A percentile compares a stretch with the other conserved stretches of the same genome.
phyloP scores from a whole-genome alignment of 1,140 invertebrate species.

The Drosophila ercepeae region DNA sequence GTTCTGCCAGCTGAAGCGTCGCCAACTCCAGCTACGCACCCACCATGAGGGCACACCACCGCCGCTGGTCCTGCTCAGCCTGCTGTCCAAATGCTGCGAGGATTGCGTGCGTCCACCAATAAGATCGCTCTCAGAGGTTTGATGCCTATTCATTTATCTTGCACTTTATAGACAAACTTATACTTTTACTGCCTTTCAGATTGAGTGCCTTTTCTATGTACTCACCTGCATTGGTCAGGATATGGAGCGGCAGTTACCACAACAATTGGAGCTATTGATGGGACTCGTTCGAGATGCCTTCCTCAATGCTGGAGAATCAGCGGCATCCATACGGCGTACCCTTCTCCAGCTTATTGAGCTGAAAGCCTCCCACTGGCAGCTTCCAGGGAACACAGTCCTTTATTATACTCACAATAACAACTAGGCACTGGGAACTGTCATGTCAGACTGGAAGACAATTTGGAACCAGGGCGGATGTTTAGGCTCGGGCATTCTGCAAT shows the following conservation, averaged over 20 bases:
- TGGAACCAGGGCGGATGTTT: conserved; percentile 17
- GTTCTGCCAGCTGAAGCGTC: conserved; percentile 92
- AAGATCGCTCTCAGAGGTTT: conserved; percentile 90
- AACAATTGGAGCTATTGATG: conserved; percentile 90
- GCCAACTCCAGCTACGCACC: conserved; percentile 88
- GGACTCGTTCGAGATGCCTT: conserved; percentile 93
- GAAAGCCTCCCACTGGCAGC: conserved; percentile 94
- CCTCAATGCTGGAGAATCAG: conserved; percentile 88
- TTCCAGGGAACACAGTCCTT: conserved; percentile 93
- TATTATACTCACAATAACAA: conserved; percentile 92
- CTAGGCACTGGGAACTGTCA: conserved; percentile 12
- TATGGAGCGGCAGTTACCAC: conserved; percentile 91
- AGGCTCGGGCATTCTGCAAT: conserved; percentile 49
- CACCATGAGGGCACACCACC: conserved; percentile 89
- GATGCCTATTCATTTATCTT: background rate
- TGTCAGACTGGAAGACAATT: background rate
- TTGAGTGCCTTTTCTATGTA: conserved; percentile 94
- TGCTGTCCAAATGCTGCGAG: conserved; percentile 93
- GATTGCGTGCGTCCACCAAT: conserved; percentile 91
- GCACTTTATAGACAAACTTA: background rate
- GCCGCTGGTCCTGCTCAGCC: conserved; percentile 89
- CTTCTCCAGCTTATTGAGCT: conserved; percentile 94
- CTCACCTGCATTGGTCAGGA: conserved; percentile 93
- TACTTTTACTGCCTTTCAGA: conserved; percentile 85
- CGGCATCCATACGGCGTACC: conserved; percentile 89